Evolutionary conservation across 2,888 invertebrate species (phyloP).

Genomic region (Nymphalis c-album): DNA sequence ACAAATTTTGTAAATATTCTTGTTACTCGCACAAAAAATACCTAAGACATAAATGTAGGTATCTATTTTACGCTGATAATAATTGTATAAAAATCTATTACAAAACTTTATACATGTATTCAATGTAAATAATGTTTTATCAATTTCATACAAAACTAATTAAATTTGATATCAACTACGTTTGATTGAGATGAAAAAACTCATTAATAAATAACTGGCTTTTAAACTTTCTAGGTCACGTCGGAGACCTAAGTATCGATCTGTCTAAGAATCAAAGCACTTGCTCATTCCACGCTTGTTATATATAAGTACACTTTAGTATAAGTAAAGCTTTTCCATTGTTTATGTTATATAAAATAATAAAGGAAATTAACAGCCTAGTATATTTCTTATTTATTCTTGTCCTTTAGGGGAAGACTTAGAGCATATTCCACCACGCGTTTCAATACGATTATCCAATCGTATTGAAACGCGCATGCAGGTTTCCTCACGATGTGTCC

Average conservation of each 20-base stretch:
- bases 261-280: conserved; percentile 38
- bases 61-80: too few species aligned
- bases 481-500: too few species aligned
- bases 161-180: background rate
- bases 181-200: background rate
- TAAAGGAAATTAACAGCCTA: too few species aligned
- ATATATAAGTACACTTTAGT: background rate
- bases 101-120: background rate
- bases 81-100: background rate
- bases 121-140: too few species aligned
- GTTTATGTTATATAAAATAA: background rate
- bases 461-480: too few species aligned
- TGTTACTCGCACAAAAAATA: too few species aligned
- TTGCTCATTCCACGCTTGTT: background rate
- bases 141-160: background rate
- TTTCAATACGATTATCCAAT: too few species aligned
- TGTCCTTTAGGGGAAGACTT: too few species aligned
- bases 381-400: too few species aligned
- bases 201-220: conserved; percentile 11
- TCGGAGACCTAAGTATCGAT: conserved; percentile 48
- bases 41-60: too few species aligned
- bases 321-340: background rate
- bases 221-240: conserved; percentile 51
- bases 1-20: too few species aligned
- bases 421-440: too few species aligned